Percentiles rank a stretch among this genome's conserved stretches.
These are phyloP conservation scores for Pygoscelis adeliae DNA, from an alignment of 2,113 vertebrate genomes.

Conservation along the genomic window DNA sequence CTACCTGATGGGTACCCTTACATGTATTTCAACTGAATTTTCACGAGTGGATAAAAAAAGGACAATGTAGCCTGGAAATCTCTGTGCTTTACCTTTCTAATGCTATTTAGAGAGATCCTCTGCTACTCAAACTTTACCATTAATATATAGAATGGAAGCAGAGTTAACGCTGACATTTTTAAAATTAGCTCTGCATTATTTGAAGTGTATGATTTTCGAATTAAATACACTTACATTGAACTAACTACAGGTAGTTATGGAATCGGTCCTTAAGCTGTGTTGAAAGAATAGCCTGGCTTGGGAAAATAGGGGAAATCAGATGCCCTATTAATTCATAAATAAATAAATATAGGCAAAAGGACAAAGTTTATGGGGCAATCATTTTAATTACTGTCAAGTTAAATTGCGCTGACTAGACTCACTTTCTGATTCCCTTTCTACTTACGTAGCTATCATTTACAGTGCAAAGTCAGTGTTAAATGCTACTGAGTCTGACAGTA, in stretches of 20 bases:
- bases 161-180: neutral
- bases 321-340: neutral
- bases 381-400: neutral
- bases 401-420: neutral
- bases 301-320: neutral
- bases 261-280: neutral
- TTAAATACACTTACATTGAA: neutral
- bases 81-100: neutral
- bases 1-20: neutral
- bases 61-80: neutral
- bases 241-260: neutral
- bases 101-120: neutral
- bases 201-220: neutral
- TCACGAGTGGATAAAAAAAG: neutral
- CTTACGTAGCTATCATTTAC: accelerated
- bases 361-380: neutral
- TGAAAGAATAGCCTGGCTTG: neutral
- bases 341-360: neutral
- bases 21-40: neutral
- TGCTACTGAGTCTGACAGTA: neutral
- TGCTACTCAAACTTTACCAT: neutral
- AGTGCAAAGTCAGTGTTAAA: neutral
- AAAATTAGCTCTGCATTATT: neutral
- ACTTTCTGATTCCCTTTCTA: neutral
- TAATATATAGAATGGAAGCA: neutral